These are phyloP conservation scores for Melinopterus prodromus DNA, from an alignment of 2,888 invertebrate species.

Conservation along the genomic window DNA sequence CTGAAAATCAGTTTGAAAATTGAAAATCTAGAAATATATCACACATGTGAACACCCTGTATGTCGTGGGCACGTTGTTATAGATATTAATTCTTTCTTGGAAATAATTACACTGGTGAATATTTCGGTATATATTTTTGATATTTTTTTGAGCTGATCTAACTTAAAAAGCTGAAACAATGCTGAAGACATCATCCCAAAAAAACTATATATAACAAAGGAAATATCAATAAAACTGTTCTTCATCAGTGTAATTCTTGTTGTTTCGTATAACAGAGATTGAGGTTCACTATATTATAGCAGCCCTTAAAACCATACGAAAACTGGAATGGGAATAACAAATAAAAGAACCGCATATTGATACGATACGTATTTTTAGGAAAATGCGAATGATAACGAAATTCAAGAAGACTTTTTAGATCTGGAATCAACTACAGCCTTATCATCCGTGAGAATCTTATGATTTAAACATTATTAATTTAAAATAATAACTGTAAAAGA, in stretches of 20 bases:
- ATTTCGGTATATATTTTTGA: too few relatives aligned
- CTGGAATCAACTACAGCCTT: neutral
- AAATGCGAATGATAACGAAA: neutral
- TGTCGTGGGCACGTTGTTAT: too few relatives aligned
- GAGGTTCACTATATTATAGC: neutral
- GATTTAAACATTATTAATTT: neutral
- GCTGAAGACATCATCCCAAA: too few relatives aligned
- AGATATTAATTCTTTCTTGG: too few relatives aligned
- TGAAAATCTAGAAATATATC: too few relatives aligned
- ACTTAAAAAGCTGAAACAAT: too few relatives aligned
- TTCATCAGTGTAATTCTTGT: too few relatives aligned
- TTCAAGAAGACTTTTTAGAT: neutral
- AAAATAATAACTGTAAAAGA: neutral
- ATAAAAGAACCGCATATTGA: neutral
- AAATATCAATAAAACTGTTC: neutral
- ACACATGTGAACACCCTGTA: too few relatives aligned
- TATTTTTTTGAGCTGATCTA: too few relatives aligned
- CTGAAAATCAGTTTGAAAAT: too few relatives aligned
- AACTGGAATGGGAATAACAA: neutral
- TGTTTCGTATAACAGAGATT: neutral
- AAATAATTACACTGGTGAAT: too few relatives aligned
- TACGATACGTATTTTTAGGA: neutral
- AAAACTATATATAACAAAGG: neutral
- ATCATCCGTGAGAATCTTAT: neutral
- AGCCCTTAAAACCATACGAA: neutral